Evolutionary conservation across 1,140 invertebrate species (phyloP), one percentile per base, ranked within the genome.

Genomic region (Lepeophtheirus salmonis): DNA sequence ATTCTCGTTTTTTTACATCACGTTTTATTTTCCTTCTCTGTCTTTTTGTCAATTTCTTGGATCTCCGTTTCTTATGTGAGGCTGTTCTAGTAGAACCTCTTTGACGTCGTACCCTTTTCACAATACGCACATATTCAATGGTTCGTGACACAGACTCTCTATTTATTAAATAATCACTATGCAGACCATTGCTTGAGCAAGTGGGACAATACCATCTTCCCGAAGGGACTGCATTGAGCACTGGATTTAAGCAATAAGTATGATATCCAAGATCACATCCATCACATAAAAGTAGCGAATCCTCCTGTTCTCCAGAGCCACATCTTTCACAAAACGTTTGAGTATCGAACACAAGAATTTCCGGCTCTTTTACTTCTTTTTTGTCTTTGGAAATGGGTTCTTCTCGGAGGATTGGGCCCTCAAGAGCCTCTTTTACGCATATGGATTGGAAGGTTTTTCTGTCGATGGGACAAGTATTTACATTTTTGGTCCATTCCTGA

Each of bases 241-340:
- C 16, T 3, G 55, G 55, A 3, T 17, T 25, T 6, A 57, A 41
- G 22, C 85, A 88, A 62, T 85, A 80, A 70, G 87, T 76, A 70
- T 89, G 86, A 69, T 80, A 88, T 2, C 85, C 85, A n/a, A 78
- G 74, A 70, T 88, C 83, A 68, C 86, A 89, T 4, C 78, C 78
- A 73, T 57, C 55, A 25, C 55, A 57, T 12, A 57, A 21, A 3
- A 57, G 16, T 1, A 57, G 55, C 21, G 24, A 14, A 17, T 57
- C 23, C 13, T 24, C 55, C 17, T 41, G 23, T 2, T 41, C 30
- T 14, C 30, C 55, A 2, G 23, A 57, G 23, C 55, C 55, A 30
- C 55, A 57, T 13, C 14, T n/a, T 18, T 57, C 55, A 21, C 55
- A 57, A 25, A 57, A 41, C 14, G 17, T 18, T 23, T 21, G 17